Evolutionary conservation across 1,140 invertebrate species (phyloP).

Genomic region (Bombus pascuorum): DNA sequence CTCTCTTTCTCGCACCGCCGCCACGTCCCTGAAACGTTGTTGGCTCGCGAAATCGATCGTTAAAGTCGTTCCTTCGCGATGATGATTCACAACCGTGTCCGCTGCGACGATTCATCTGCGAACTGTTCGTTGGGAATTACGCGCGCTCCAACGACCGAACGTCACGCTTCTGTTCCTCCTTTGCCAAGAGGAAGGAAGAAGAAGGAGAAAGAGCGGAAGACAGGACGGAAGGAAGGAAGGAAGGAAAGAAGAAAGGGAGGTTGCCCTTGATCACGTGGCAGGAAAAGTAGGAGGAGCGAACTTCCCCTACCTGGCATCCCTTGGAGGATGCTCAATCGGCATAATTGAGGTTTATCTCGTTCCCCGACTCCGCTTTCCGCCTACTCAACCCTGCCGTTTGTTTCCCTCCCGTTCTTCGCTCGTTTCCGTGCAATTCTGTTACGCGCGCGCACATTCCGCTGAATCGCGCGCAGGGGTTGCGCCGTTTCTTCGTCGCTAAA

Average conservation of each 20-base stretch:
- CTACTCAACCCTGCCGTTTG: slow-evolving; percentile 58
- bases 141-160: background rate
- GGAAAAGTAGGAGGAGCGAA: slow-evolving; percentile 78
- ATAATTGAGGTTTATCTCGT: slow-evolving; percentile 79
- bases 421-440: slow-evolving; percentile 26
- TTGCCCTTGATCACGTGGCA: slow-evolving; percentile 75
- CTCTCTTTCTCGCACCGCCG: background rate
- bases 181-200: background rate
- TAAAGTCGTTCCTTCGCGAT: background rate
- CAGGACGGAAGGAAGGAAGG: slow-evolving; percentile 28
- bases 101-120: background rate
- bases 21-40: background rate
- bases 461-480: slow-evolving; percentile 6
- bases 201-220: background rate
- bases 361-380: slow-evolving; percentile 69
- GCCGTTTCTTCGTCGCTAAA: background rate
- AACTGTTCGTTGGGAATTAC: background rate
- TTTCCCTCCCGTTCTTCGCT: slow-evolving; percentile 7
- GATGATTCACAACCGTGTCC: background rate
- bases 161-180: background rate
- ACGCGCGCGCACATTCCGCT: slow-evolving; percentile 2
- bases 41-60: background rate
- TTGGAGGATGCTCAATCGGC: slow-evolving; percentile 74
- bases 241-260: slow-evolving; percentile 65
- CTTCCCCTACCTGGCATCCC: slow-evolving; percentile 74